These are phyloP conservation scores for Agrotis ipsilon DNA, from an alignment of 2,888 invertebrate species.

Conservation along the genomic window DNA sequence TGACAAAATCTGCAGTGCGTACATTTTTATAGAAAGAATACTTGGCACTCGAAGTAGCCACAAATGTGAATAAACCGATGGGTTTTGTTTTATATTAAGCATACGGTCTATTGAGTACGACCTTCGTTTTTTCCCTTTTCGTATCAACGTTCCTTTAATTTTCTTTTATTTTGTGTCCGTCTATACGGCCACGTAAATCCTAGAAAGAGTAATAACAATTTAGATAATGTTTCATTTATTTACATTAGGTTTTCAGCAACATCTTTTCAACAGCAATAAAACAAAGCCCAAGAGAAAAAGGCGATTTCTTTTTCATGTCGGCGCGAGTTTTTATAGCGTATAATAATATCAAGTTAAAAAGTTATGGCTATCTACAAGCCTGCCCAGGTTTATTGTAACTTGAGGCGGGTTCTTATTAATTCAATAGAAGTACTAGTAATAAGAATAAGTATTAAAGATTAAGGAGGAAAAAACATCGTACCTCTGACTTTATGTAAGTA, in stretches of 20 bases:
- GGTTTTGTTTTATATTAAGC: neutral
- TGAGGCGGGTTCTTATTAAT: conserved; percentile 7
- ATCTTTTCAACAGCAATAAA: conserved; percentile 6
- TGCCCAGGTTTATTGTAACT: conserved; percentile 11
- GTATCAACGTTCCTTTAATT: neutral
- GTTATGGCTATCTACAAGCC: conserved; percentile 4
- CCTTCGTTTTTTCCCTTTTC: neutral
- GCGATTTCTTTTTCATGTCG: neutral
- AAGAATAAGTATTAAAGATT: neutral
- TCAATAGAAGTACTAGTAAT: neutral
- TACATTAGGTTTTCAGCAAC: neutral
- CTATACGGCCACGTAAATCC: neutral
- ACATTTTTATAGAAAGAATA: conserved; percentile 8
- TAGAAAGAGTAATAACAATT: neutral
- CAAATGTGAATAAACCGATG: neutral
- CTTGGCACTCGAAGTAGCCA: conserved; percentile 15
- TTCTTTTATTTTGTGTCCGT: neutral
- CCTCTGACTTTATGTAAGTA: neutral
- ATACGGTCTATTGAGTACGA: neutral
- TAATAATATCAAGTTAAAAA: conserved; percentile 24
- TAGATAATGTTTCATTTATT: neutral
- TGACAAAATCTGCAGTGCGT: conserved; percentile 44
- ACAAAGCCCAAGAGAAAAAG: neutral
- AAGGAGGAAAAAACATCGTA: neutral
- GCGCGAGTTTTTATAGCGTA: neutral